Evolutionary conservation across 2,113 vertebrate genomes (phyloP).

Genomic region (Neoarius graeffei): DNA sequence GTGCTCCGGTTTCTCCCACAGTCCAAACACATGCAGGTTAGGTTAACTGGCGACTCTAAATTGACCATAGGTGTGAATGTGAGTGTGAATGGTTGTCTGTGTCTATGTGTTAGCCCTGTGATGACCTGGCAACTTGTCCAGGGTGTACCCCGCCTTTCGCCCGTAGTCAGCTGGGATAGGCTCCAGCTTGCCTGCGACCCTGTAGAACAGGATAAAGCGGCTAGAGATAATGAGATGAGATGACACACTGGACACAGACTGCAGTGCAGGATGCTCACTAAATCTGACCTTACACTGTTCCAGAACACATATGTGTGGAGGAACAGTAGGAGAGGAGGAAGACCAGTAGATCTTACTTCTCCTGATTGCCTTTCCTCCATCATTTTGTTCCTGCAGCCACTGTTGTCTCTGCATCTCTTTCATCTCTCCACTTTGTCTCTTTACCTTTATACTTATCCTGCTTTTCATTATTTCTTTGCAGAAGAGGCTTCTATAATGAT

Average conservation of each 20-base stretch:
- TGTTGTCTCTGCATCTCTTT: background rate
- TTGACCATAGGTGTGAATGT: too few relatives aligned
- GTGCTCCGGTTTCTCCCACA: too few relatives aligned
- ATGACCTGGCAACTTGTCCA: too few relatives aligned
- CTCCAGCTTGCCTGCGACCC: too few relatives aligned
- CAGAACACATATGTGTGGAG: slow-evolving; percentile 3
- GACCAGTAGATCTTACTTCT: background rate
- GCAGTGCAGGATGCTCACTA: slow-evolving; percentile 6
- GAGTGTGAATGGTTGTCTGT: too few relatives aligned
- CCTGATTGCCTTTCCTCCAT: background rate
- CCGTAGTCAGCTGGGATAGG: too few relatives aligned
- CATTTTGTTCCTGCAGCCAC: background rate
- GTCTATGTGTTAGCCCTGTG: too few relatives aligned
- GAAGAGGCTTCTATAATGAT: slow-evolving; percentile 54
- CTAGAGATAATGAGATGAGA: too few relatives aligned
- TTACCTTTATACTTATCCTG: background rate
- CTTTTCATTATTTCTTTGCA: slow-evolving; percentile 52
- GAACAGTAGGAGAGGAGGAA: background rate
- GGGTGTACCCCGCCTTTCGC: too few relatives aligned
- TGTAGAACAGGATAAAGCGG: too few relatives aligned
- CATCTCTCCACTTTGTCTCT: background rate
- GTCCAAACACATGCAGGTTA: too few relatives aligned
- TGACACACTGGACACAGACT: slow-evolving; percentile 6
- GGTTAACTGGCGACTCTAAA: too few relatives aligned
- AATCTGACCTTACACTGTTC: slow-evolving; percentile 16